Base-by-base conservation (phyloP, 2,797 vertebrate species). In the Phrynocephalus vlangalii region DNA sequence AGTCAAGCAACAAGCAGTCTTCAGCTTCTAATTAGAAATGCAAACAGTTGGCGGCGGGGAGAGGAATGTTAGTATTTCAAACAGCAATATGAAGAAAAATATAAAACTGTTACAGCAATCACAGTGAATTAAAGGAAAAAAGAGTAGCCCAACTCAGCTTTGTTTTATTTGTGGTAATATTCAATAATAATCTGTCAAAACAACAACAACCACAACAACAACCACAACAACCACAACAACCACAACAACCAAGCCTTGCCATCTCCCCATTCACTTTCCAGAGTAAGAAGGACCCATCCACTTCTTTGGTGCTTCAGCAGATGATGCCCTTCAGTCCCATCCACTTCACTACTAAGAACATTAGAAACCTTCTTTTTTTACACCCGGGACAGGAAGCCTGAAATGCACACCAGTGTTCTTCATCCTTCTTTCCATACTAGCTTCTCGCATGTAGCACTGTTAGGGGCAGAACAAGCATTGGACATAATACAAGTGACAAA, bases 21-120 rank as follows among this genome's bases (percentile, higher is more conserved):
- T 82, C 20, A 82, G 38, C 44, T 70, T 82, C n/a, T 68, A 82
- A 71, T 68, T 71, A 50, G 68, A 56, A 78, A 78, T n/a, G 48
- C 26, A 50, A 79, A 60, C 26, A 30, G 8, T n/a, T 6, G n/a
- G 56, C 28, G 18, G 60, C 56, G 50, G 18, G 60, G 60, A 16
- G 15, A 30, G 13, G 13, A 30, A 11, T 30, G 5, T 72, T 72
- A 16, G 28, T 16, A 30, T 72, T 30, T 30, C 38, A 3, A 44
- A 44, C 38, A 44, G 38, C 38, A 44, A 2, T 44, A 44, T 44
- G 38, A 44, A 44, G 38, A 44, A 44, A 44, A 44, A 44, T 44
- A 44, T 44, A 5, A 72, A 72, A 72, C 70, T 11, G n/a, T 6
- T 33, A 72, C 1, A 16, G n/a, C 13, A 13, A 10, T 3, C 13